Evolutionary conservation across 2,113 vertebrate genomes (phyloP).

Genomic region (human): DNA sequence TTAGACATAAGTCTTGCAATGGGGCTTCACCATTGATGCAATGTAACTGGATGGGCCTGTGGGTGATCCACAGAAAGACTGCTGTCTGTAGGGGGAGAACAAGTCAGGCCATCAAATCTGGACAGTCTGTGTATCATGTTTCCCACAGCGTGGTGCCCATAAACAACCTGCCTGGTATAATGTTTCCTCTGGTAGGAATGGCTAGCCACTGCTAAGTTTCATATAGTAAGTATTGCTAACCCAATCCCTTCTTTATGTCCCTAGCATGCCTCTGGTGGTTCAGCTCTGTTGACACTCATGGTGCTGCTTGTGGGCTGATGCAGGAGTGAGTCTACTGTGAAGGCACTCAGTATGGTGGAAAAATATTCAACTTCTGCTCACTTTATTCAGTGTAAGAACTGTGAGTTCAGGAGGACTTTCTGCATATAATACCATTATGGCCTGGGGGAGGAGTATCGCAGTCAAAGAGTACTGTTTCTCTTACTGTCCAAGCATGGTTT

Average conservation of each 20-base stretch:
- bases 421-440: background rate
- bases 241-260: background rate
- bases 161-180: background rate
- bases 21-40: background rate
- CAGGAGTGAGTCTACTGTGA: background rate
- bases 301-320: background rate
- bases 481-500: background rate
- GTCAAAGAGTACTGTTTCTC: background rate
- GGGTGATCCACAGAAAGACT: background rate
- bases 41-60: background rate
- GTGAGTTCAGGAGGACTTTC: background rate
- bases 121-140: background rate
- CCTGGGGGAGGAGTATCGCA: background rate
- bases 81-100: background rate
- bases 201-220: background rate
- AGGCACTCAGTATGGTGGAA: background rate
- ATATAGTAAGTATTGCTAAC: background rate
- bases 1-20: background rate
- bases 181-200: background rate
- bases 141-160: background rate
- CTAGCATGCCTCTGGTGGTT: background rate
- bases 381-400: background rate
- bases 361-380: background rate
- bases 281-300: background rate
- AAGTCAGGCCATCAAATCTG: background rate